Base-by-base conservation (phyloP, 1,140 invertebrate species). In the Drosophila nannoptera region DNA sequence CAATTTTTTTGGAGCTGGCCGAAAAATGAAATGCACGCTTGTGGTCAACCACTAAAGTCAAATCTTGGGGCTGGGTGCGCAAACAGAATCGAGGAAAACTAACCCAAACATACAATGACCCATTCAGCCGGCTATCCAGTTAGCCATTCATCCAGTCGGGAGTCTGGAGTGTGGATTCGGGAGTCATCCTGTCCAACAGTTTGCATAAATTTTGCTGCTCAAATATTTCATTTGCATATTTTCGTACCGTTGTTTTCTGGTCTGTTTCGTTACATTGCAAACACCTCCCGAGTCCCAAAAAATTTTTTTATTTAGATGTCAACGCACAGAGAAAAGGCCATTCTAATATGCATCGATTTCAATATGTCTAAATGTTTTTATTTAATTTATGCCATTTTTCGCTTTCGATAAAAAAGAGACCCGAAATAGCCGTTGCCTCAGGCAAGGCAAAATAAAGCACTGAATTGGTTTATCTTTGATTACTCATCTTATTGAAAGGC, bases 211-310 rank as follows among this genome's bases (percentile, higher is more conserved):
- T 71, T 67, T 55, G 32, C 49, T 54, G n/a, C 36, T 50, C 56
- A 71, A 71, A 67, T 71, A 67, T 71, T 71, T 71, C 50, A 71
- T 71, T 71, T 71, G 56, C 69, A 71, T 71, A 71, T 71, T 71
- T 71, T 71, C 45, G 63, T 67, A 52, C 11, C 38, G 35, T 69
- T 68, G 11, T 43, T 55, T 55, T 43, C 48, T 48, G 32, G 54
- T 63, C 46, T 53, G 22, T 33, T 66, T 16, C 32, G 12, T 48
- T 68, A 48, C 52, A 49, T 43, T 64, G 40, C 40, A 4, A 52
- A 40, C 64, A 49, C 48, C 50, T 50, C 38, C 60, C 29, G 29
- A 22, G 52, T 11, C 54, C 5, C 12, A 56, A 56, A 3, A 22
- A 22, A 1, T 45, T 36, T 58, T 52, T 67, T 35, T 12, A 49